Percentiles rank a stretch among this genome's conserved stretches.
These are phyloP conservation scores for Heliconius congener DNA, from an alignment of 1,140 invertebrate genomes.

Conservation along the genomic window DNA sequence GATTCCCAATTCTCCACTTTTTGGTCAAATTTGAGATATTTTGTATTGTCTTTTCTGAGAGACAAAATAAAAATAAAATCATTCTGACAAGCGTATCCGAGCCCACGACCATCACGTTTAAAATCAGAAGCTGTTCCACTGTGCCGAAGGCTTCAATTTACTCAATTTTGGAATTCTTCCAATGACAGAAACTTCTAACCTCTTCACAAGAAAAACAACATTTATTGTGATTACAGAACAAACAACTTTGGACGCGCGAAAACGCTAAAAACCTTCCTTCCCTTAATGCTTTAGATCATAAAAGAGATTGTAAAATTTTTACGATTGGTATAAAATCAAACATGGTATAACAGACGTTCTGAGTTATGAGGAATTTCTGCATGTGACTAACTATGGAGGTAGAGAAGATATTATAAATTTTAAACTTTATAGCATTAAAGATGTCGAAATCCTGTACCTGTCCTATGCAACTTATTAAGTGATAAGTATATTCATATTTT, in stretches of 20 bases:
- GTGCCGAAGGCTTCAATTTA: too few relatives aligned
- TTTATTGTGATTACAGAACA: constrained; percentile 25
- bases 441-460: background rate
- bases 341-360: constrained; percentile 20
- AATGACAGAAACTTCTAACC: background rate
- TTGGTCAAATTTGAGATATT: too few relatives aligned
- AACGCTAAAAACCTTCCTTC: constrained; percentile 9
- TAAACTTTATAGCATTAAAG: background rate
- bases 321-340: constrained; percentile 28
- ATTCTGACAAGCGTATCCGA: too few relatives aligned
- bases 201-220: background rate
- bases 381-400: background rate
- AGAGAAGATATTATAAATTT: background rate
- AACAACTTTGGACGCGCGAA: constrained; percentile 6
- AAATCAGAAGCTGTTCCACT: too few relatives aligned
- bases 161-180: too few relatives aligned
- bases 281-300: constrained; percentile 13
- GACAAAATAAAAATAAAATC: too few relatives aligned
- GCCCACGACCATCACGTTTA: too few relatives aligned
- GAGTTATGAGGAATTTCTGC: constrained; percentile 9
- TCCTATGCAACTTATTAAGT: too few relatives aligned
- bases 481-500: too few relatives aligned
- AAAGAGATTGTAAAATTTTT: constrained; percentile 33
- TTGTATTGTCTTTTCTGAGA: too few relatives aligned
- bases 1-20: too few relatives aligned